Conservation (phyloP, 2,797 vertebrate genomes). For the Lacerta bilineata region DNA sequence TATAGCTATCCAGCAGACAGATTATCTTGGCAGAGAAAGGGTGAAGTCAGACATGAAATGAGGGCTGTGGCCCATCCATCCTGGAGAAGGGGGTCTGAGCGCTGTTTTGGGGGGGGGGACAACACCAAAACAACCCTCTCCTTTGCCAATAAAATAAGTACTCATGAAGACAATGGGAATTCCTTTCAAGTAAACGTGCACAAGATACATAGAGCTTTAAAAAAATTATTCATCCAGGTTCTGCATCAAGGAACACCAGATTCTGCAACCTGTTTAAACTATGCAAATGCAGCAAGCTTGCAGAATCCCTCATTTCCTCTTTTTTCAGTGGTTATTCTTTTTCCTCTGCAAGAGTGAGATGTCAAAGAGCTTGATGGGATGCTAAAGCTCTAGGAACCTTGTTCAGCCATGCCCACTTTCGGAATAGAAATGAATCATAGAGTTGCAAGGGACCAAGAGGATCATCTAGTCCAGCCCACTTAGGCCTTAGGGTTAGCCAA, state of each 20-base stretch:
- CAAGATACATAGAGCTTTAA: background rate
- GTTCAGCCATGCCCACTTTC: background rate
- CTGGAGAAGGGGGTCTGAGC: no score
- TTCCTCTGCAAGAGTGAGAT: background rate
- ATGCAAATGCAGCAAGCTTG: background rate
- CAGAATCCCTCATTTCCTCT: no score
- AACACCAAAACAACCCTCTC: no score
- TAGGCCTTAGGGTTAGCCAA: no score
- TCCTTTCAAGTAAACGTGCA: background rate
- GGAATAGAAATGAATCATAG: background rate
- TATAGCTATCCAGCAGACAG: constrained; percentile 56
- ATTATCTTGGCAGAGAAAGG: constrained; percentile 46
- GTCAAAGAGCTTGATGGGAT: background rate
- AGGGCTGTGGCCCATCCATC: background rate
- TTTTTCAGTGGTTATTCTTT: background rate
- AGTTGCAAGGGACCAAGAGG: no score
- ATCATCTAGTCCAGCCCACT: no score
- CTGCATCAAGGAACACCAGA: background rate
- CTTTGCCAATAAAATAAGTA: background rate
- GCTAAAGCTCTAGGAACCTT: no score
- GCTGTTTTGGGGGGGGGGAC: no score
- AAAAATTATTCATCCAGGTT: background rate
- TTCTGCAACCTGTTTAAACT: background rate
- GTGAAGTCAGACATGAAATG: background rate
- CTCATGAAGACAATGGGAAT: background rate